These are phyloP conservation scores for Carposina sasakii DNA, from an alignment of 1,140 invertebrate genomes.

Conservation along the genomic window DNA sequence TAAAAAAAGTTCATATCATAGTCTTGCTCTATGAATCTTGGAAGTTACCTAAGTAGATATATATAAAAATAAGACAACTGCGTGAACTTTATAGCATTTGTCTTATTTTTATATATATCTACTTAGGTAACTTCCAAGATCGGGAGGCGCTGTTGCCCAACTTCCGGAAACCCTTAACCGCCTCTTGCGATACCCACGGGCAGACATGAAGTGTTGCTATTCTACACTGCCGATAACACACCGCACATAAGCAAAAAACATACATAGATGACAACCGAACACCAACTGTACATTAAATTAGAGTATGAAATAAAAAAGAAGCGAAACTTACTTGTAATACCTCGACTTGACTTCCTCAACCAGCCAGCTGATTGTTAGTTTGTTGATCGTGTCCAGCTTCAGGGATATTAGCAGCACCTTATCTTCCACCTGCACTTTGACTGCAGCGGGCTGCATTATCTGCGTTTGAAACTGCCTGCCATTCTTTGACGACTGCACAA, in stretches of 20 bases:
- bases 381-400: conserved; percentile 73
- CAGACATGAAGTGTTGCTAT: too few relatives aligned
- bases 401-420: conserved; percentile 78
- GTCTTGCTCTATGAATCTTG: too few relatives aligned
- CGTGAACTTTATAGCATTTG: too few relatives aligned
- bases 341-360: conserved; percentile 78
- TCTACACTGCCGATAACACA: too few relatives aligned
- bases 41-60: too few relatives aligned
- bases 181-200: too few relatives aligned
- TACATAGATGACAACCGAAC: background rate
- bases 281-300: conserved; percentile 5
- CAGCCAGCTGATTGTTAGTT: conserved; percentile 78
- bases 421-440: conserved; percentile 77
- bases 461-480: conserved; percentile 54
- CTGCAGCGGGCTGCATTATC: conserved; percentile 62
- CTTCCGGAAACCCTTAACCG: too few relatives aligned
- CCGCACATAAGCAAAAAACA: conserved; percentile 3
- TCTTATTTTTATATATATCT: too few relatives aligned
- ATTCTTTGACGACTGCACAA: conserved; percentile 50
- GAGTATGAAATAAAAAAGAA: conserved; percentile 3
- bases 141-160: too few relatives aligned
- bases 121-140: too few relatives aligned
- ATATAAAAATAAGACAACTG: too few relatives aligned
- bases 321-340: conserved; percentile 77
- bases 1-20: too few relatives aligned